Evolutionary conservation across 2,113 vertebrate species (phyloP).

Genomic region (Fukomys damarensis): DNA sequence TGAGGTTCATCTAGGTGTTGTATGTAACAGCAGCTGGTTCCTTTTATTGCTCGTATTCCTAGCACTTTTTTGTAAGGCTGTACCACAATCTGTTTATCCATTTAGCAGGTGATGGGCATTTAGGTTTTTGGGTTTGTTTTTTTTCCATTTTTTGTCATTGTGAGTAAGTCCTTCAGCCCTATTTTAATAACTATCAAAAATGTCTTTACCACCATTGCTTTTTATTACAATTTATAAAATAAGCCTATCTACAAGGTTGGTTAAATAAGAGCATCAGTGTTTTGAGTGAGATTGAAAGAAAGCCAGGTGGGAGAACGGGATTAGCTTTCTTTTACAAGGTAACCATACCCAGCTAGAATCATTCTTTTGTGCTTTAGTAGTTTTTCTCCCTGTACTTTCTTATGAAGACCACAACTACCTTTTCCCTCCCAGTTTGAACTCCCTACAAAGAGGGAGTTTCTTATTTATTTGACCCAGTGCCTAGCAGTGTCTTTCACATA

Average conservation of each 20-base stretch:
- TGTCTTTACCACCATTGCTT: not conserved
- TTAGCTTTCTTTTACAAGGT: not conserved
- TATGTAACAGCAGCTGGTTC: not conserved
- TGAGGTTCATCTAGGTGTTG: not conserved
- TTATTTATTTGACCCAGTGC: not conserved
- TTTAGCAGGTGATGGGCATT: not conserved
- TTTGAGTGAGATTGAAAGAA: constrained; percentile 7
- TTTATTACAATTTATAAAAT: not conserved
- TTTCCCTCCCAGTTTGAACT: not conserved
- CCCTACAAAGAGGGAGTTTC: not conserved
- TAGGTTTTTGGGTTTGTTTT: too few species aligned
- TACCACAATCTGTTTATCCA: not conserved
- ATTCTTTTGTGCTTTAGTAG: not conserved
- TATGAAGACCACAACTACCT: not conserved
- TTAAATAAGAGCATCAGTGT: not conserved
- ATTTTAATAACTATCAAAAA: constrained; percentile 36
- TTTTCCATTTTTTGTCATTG: not conserved
- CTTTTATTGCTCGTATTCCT: not conserved
- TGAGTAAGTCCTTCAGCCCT: not conserved
- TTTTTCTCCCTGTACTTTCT: not conserved
- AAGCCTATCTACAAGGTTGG: not conserved
- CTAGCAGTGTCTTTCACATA: not conserved
- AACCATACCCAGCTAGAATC: not conserved
- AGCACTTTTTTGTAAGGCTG: not conserved
- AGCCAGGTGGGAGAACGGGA: not conserved